phyloP scores from a whole-genome alignment of 2,113 vertebrate species.

The Thamnaconus septentrionalis region DNA sequence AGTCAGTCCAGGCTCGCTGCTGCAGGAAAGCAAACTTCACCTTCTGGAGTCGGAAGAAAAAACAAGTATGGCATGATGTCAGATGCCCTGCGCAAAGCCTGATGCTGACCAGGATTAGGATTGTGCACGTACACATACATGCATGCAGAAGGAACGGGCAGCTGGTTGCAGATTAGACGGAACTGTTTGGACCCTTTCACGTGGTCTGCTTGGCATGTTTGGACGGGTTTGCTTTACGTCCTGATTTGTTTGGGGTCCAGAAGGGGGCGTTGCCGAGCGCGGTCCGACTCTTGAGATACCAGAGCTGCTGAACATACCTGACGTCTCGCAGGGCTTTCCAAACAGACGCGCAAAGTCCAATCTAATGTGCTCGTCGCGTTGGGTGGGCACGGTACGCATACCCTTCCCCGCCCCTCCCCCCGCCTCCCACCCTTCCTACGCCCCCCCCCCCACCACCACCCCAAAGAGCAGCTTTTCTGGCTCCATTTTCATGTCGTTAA shows the following conservation, averaged over 20 bases:
- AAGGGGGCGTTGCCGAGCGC: conserved; percentile 12
- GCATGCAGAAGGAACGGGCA: background rate
- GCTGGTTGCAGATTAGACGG: background rate
- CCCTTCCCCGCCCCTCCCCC: background rate
- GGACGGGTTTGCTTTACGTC: conserved; percentile 34
- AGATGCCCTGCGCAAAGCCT: background rate
- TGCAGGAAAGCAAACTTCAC: conserved; percentile 53
- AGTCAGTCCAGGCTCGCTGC: conserved; percentile 56
- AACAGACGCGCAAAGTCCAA: conserved; percentile 29
- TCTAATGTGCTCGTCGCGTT: conserved; percentile 14
- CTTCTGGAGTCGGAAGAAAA: conserved; percentile 42
- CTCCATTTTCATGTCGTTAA: conserved; percentile 3
- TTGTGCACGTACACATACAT: background rate
- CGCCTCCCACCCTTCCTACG: conserved; percentile 5
- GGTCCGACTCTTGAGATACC: conserved; percentile 40
- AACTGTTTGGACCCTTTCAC: conserved; percentile 1
- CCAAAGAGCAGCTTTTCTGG: conserved; percentile 7
- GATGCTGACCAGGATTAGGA: conserved; percentile 46
- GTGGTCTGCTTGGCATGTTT: conserved; percentile 38
- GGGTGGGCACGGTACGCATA: conserved; percentile 21
- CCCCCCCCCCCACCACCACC: no score
- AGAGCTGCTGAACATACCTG: conserved; percentile 60
- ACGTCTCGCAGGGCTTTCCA: conserved; percentile 39
- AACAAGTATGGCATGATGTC: background rate
- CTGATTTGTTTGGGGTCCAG: conserved; percentile 27